Conservation (phyloP, 2,113 vertebrate genomes). For the Myotis davidii region DNA sequence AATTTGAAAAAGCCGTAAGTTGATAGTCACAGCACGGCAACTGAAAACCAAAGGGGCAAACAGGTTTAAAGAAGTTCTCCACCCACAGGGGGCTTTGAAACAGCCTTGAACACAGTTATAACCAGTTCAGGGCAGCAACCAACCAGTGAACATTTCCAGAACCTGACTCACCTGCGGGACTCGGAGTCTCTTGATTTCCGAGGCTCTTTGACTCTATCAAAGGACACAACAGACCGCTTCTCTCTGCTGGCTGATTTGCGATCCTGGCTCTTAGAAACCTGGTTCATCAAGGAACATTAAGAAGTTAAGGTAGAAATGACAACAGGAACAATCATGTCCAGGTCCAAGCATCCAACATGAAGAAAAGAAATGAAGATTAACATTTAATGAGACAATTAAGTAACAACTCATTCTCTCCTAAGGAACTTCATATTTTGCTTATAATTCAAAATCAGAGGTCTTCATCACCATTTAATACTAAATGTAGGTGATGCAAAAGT, state of each 20-base stretch:
- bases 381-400: neutral
- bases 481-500: neutral
- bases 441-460: neutral
- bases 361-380: neutral
- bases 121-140: neutral
- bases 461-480: neutral
- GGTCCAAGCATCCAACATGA: rapidly evolving
- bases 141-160: rapidly evolving
- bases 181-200: conserved; percentile 94
- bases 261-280: conserved; percentile 95
- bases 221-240: conserved; percentile 93
- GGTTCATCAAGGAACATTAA: conserved; percentile 17
- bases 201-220: conserved; percentile 96
- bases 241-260: conserved; percentile 94
- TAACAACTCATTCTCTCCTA: neutral
- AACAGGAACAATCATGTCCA: neutral
- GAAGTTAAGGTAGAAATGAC: neutral
- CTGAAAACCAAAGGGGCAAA: neutral
- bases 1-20: neutral
- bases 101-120: neutral
- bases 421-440: neutral
- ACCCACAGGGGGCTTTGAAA: neutral
- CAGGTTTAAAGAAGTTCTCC: neutral
- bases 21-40: neutral
- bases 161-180: conserved; percentile 88